These are phyloP conservation scores for Circaetus cinerascens DNA, from an alignment of 2,113 vertebrate genomes.

Conservation along the genomic window DNA sequence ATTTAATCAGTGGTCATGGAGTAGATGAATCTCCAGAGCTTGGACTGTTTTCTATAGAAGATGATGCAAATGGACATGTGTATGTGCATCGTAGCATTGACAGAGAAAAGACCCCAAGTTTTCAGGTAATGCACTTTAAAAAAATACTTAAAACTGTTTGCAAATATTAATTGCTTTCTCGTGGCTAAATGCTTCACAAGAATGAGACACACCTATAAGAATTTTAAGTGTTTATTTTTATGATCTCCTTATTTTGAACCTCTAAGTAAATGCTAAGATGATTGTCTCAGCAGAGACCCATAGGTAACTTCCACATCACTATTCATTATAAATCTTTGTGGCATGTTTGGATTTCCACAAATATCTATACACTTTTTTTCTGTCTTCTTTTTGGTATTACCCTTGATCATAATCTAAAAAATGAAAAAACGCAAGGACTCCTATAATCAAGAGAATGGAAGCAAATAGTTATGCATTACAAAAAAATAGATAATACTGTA, in stretches of 20 bases:
- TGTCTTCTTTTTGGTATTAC: neutral
- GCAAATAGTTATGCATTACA: neutral
- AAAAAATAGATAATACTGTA: neutral
- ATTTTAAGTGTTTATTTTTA: neutral
- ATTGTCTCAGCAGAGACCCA: neutral
- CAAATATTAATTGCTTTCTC: neutral
- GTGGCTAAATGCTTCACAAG: neutral
- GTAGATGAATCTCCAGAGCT: constrained; percentile 63
- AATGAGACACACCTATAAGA: neutral
- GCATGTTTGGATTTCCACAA: neutral
- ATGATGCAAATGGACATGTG: constrained; percentile 50
- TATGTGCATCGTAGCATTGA: constrained; percentile 65
- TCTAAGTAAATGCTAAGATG: neutral
- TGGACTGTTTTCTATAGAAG: constrained; percentile 69
- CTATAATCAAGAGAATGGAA: neutral
- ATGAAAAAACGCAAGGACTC: neutral
- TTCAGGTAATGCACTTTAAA: constrained; percentile 60
- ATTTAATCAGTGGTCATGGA: constrained; percentile 74
- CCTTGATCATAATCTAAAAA: neutral
- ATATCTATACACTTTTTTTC: neutral
- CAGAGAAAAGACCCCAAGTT: constrained; percentile 59
- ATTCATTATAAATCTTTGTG: neutral
- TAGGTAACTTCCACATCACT: neutral
- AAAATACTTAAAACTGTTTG: neutral
- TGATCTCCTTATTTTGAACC: neutral